Evolutionary conservation across 2,797 vertebrate species (phyloP), one percentile per base, ranked within the genome.

Genomic region (Neosalanx taihuensis): DNA sequence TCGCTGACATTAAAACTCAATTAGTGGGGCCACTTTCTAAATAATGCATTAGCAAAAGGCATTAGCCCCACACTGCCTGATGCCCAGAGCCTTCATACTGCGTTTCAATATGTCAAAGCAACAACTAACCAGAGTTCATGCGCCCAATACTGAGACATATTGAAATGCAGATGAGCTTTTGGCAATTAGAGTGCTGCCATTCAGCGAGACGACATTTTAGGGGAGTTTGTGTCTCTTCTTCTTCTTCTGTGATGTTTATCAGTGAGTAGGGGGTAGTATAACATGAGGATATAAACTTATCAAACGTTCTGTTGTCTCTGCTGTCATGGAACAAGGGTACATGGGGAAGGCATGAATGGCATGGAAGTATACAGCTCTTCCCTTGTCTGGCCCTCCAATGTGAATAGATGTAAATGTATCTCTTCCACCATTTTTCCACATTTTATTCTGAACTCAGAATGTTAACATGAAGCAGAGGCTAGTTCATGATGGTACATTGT

Each of bases 1-100:
- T 88, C 87, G 78, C 85, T 93, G 90, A 91, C 92, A 93, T 94
- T 93, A 91, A 92, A 93, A 91, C 90, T 90, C 90, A 92, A 92
- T 93, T 94, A 92, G 89, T 76, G 71, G 77, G 79, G 83, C 89
- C 87, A 89, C 85, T 88, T 87, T 85, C 88, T 93, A 91, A 92
- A 93, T 93, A 92, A 92, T 92, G 87, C 86, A 92, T 90, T 88
- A 91, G 87, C 81, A 89, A 89, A 91, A 89, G 90, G 89, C 89
- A 91, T 90, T 90, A 89, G 88, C 83, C 81, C 83, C 84, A 86
- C 75, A 78, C 84, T 66, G 70, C 78, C 85, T 80, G 73, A 82
- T 83, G 76, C 86, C 85, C 85, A 76, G 82, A 88, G 87, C 75
- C 80, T 81, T 77, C 78, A 68, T 83, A 75, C 81, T 88, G 81